Evolutionary conservation across 2,797 vertebrate genomes (phyloP), one percentile per base, ranked within the genome.

Genomic region (Bucorvus abyssinicus): DNA sequence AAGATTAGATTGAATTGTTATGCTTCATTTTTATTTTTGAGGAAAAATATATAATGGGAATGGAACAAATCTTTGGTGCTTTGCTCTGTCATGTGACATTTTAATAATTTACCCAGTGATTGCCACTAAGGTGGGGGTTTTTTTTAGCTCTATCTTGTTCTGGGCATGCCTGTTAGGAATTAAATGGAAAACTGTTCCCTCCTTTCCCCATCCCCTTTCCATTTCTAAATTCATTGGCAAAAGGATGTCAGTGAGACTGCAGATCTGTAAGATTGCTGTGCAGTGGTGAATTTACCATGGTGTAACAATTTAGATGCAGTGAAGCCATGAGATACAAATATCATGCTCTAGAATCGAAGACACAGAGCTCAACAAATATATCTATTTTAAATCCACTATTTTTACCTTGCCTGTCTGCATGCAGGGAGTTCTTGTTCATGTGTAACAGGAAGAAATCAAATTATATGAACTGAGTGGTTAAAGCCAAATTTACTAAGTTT

Each of bases 291-390:
- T 45, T 80, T 93, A 83, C 13, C 27, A 14, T 40, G 11, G 29
- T 77, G 38, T 83, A 91, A 84, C 50, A 65, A 83, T 79, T 68
- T 68, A 84, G 55, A 77, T 64, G 30, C 57, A 73, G 64, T 84
- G 90, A 94, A 92, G 70, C 56, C 69, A 87, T 68, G 69, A 94
- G 95, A 95, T 96, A 65, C 10, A 82, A 94, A 78, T 91, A 94
- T 0, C 6, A 57, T 84, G 63, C 53, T 91, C 38, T 86, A 40
- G 85, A 86, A 80, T 75, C 65, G 50, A 94, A 87, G 67, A 81
- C 34, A 44, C 36, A 65, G 79, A 76, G 15, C 27, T 90, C 59
- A 73, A 83, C 32, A 68, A 77, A 88, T 47, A 7, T 13, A 88
- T 63, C 19, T 80, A n/a, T 60, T 89, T 76, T 65, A 89, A 94